Evolutionary conservation across 2,888 invertebrate species (phyloP), one percentile per base, ranked within the genome.

Genomic region (Synanthedon andrenaeformis): DNA sequence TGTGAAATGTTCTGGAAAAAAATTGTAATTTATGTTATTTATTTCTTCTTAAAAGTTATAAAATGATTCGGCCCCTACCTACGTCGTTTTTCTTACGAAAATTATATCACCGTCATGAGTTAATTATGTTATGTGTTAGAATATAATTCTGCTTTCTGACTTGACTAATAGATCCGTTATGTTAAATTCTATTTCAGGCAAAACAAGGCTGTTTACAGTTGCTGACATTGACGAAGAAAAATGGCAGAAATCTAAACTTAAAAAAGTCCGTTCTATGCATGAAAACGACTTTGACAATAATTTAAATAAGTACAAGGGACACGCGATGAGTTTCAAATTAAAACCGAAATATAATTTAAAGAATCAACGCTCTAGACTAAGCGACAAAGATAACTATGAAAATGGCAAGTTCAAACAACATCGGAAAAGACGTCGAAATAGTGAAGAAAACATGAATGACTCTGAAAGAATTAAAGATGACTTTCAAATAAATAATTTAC

Each of bases 211-310:
- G 56, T 57, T 62, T 28, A 51, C 53, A 49, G 51, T 54, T 3
- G 68, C 59, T 45, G 65, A 66, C 55, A 53, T 67, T 3, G 68
- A 69, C 4, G 28, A 59, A 4, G 66, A 72, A 23, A 55, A 57
- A 0, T 71, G 74, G 75, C 66, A 64, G 41, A 70, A 70, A 53
- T 58, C 64, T n/a, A 72, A 67, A 55, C 62, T 66, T 50, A 64
- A 63, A 54, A 66, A 57, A 28, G 50, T 58, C 51, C 58, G 61
- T 41, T 48, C 56, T 14, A 55, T 54, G 23, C 61, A 62, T 1
- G 59, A 60, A 10, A 55, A 52, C 8, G 54, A 58, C 17, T 12
- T 57, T 3, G 66, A 49, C 11, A 51, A 14, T 49, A 52, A 51
- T 2, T 23, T 51, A 12, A 62, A 63, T 41, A 61, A 61, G 51